Base-by-base conservation (phyloP, 2,797 vertebrate genomes). In the Falco berigora region DNA sequence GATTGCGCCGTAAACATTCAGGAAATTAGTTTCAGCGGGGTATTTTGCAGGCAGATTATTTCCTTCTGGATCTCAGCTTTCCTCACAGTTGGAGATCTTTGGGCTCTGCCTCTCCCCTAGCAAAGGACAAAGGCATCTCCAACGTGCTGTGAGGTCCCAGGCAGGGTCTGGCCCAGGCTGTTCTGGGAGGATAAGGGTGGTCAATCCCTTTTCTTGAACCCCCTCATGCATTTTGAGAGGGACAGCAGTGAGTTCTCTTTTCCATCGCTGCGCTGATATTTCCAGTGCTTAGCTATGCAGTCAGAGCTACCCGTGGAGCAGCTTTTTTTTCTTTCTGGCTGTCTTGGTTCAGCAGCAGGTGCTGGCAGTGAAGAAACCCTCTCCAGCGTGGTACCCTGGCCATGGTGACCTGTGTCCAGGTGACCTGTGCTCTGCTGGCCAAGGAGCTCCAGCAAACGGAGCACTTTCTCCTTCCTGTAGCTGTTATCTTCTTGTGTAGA, bases 1-100 rank as follows among this genome's bases (percentile, higher is more conserved):
- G 92, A 95, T 77, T 92, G 86, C 74, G 77, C 72, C 90, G 86
- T 93, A 95, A 96, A 92, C 90, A 89, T 77, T 80, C 94, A 94
- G 96, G 93, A 96, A 96, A 95, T 96, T 71, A 95, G 86, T 95
- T 97, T 96, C 96, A 87, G 90, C 24, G 8, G 88, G 94, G 91
- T 95, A 89, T 95, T 96, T 96, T 95, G 53, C 83, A 95, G 67
- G 56, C 94, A 91, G 94, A 94, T 95, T 80, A 92, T 89, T 96
- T 96, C 95, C 92, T 96, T 94, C 92, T 95, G 95, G 53, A 91
- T 96, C 84, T 96, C 75, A 75, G 71, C 53, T 94, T 91, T 92
- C 42, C 71, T 95, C 83, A 10, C 83, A 80, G 86, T 94, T 74
- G 83, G 86, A 82, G 49, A 61, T 0, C 4, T 85, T 79, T 90